These are phyloP conservation scores for Artemia sinica DNA, from an alignment of 2,888 invertebrate species.

Conservation along the genomic window DNA sequence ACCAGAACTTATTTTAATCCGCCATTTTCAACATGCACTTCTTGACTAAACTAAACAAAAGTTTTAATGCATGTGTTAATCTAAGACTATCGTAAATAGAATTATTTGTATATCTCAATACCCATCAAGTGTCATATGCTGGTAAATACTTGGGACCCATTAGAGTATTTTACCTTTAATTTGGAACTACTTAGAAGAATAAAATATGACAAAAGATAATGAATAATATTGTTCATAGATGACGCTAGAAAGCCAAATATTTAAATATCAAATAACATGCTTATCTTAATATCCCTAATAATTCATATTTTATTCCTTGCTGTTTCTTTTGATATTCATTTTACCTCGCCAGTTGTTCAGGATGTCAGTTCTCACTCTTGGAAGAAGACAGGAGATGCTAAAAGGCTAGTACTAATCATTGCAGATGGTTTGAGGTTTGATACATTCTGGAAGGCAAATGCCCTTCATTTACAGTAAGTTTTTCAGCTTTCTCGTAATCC, in stretches of 20 bases:
- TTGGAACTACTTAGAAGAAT: neutral
- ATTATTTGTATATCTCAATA: neutral
- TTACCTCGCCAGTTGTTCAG: conserved; percentile 67
- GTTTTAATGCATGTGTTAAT: neutral
- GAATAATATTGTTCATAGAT: too few relatives aligned
- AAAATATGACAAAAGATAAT: too few relatives aligned
- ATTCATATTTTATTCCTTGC: conserved; percentile 58
- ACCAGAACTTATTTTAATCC: neutral
- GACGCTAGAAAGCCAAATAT: too few relatives aligned
- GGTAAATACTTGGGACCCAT: conserved; percentile 7
- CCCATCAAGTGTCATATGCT: neutral
- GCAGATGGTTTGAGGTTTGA: conserved; percentile 84
- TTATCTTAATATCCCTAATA: conserved; percentile 31
- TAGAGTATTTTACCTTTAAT: neutral
- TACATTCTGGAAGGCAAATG: conserved; percentile 47
- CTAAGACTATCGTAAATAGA: neutral
- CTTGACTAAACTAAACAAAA: conserved; percentile 8
- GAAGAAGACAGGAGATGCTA: conserved; percentile 39
- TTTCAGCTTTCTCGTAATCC: conserved; percentile 18
- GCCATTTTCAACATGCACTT: conserved; percentile 14
- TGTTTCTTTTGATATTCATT: conserved; percentile 82
- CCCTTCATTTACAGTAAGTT: conserved; percentile 47
- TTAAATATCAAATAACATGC: too few relatives aligned
- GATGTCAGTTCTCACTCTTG: conserved; percentile 39
- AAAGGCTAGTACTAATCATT: conserved; percentile 66